Conservation (phyloP, 2,113 vertebrate genomes). For the Manacus vitellinus region DNA sequence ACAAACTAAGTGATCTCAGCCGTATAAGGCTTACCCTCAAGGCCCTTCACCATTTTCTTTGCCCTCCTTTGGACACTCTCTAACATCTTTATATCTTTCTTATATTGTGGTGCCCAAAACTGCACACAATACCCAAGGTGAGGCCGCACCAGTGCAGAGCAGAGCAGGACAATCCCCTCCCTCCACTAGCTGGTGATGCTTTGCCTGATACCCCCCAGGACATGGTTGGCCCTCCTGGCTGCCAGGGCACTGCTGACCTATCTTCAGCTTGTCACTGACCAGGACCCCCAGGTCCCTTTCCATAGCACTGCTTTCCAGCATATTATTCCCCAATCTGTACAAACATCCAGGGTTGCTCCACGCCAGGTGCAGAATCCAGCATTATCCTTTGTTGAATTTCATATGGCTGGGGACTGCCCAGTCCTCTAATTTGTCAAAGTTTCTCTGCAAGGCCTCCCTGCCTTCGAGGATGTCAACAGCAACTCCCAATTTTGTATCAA, state of each 20-base stretch:
- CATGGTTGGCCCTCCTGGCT: accelerated
- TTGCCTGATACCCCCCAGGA: not conserved
- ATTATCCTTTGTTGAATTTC: not conserved
- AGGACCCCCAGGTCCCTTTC: not conserved
- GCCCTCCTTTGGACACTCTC: not conserved
- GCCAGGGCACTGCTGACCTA: accelerated
- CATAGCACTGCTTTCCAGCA: not conserved
- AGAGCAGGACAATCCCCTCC: not conserved
- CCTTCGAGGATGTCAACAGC: not conserved
- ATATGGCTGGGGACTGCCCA: accelerated
- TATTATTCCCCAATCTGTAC: not conserved
- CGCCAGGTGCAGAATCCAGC: not conserved
- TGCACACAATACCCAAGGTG: accelerated
- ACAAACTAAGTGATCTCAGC: not conserved
- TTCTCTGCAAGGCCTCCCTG: not conserved
- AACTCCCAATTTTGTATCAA: not conserved
- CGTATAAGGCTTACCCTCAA: accelerated
- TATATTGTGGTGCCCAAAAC: not conserved
- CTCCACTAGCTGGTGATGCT: accelerated
- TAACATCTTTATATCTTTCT: not conserved
- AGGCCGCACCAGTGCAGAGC: accelerated
- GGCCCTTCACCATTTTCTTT: accelerated
- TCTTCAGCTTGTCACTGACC: accelerated
- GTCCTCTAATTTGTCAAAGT: not conserved
- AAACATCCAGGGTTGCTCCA: not conserved